Base-by-base conservation (phyloP, 2,113 vertebrate genomes). In the Anolis carolinensis region DNA sequence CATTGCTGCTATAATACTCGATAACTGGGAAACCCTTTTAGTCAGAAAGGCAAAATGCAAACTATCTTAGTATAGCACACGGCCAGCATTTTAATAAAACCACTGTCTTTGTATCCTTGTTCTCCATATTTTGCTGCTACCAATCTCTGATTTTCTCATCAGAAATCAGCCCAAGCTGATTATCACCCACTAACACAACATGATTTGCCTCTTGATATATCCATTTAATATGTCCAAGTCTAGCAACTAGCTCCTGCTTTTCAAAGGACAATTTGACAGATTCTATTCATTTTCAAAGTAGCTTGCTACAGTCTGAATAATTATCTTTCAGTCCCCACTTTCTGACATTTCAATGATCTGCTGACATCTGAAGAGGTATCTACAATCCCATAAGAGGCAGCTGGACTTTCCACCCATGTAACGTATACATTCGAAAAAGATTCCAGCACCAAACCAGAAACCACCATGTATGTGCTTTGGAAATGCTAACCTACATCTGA, bases 261-360 rank as follows among this genome's bases (percentile, higher is more conserved):
- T 96, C 96, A 96, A 96, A 96, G 94, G 95, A 94, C 91, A 79
- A 94, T 95, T 96, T 96, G 96, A 96, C 95, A 96, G 96, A 93
- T 95, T 92, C 96, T 96, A 96, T 96, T 96, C 95, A 96, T 95
- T 97, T 97, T 95, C 95, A 96, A 96, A 96, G 96, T 89, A 96
- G 95, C 95, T 95, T 95, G 95, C 95, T 92, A 93, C 55, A 93
- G 90, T 94, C 87, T 87, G 95, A 93, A 96, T 96, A 96, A 96
- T 96, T 94, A 95, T 95, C 94, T 95, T 95, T 94, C 96, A 93
- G 95, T 95, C 95, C 95, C 95, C 92, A 93, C 93, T 90, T 93
- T 95, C 96, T 95, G 96, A 96, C 95, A 95, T 95, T 88, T 95
- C 96, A 96, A 94, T 94, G 96, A 96, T 96, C 93, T 95, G 95